phyloP scores from a whole-genome alignment of 2,113 vertebrate species.

The Vulpes ferrilata region DNA sequence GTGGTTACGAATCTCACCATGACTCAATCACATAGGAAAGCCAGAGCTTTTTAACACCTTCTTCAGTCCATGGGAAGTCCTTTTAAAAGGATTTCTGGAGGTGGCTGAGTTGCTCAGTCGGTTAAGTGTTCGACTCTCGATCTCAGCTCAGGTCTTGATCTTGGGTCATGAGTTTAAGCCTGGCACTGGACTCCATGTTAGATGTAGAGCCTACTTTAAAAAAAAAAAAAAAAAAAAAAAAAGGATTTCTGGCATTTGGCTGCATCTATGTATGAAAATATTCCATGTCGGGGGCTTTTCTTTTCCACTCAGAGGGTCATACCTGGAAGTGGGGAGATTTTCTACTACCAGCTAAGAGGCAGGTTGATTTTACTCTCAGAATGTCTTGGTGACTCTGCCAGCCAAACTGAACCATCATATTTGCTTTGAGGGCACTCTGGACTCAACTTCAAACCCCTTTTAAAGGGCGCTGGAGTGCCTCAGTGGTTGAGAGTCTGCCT shows the following conservation, averaged over 20 bases:
- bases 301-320: not conserved
- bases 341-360: not conserved
- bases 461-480: no score
- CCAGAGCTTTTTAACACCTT: not conserved
- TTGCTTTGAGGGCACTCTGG: not conserved
- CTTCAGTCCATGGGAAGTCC: not conserved
- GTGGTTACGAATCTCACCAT: not conserved
- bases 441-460: not conserved
- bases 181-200: not conserved
- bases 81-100: not conserved
- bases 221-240: not conserved
- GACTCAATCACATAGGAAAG: not conserved
- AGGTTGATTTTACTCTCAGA: not conserved
- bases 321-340: not conserved
- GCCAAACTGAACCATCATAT: not conserved
- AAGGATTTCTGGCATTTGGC: not conserved
- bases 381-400: not conserved
- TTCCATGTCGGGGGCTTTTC: not conserved
- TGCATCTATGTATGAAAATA: not conserved
- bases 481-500: no score
- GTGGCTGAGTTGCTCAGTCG: no score
- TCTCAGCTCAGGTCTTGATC: not conserved
- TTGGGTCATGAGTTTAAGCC: not conserved
- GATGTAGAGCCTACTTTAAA: not conserved
- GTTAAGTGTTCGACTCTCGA: no score